Evolutionary conservation across 2,113 vertebrate species (phyloP).

Genomic region (Myxocyprinus asiaticus): DNA sequence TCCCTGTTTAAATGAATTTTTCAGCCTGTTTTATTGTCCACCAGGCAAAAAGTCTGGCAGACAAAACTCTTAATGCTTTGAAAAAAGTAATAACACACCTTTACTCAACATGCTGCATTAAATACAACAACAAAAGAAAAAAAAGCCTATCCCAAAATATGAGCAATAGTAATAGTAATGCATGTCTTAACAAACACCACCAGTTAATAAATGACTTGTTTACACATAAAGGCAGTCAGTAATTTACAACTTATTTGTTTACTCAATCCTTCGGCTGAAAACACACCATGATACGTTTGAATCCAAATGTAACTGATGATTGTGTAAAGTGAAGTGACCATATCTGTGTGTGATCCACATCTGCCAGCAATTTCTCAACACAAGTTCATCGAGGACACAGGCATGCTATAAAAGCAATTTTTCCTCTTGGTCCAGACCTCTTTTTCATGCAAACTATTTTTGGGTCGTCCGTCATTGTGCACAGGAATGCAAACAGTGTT

Average conservation of each 20-base stretch:
- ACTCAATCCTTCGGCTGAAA: neutral
- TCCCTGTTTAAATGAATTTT: no score
- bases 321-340: slow-evolving; percentile 23
- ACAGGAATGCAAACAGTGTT: slow-evolving; percentile 52
- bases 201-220: no score
- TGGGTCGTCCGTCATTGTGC: slow-evolving; percentile 36
- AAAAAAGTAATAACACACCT: neutral
- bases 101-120: no score
- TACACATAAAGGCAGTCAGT: neutral
- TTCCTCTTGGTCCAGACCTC: slow-evolving; percentile 27
- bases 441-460: slow-evolving; percentile 40
- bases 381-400: slow-evolving; percentile 34
- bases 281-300: neutral
- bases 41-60: no score
- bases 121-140: no score
- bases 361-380: slow-evolving; percentile 12
- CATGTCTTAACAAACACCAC: no score
- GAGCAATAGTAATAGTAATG: neutral
- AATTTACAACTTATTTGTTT: neutral
- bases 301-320: neutral
- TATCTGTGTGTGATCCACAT: slow-evolving; percentile 25
- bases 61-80: neutral
- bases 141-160: neutral
- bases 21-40: no score
- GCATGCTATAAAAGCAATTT: slow-evolving; percentile 36